Conservation (phyloP, 1,140 invertebrate genomes). For the Cotesia vestalis region DNA sequence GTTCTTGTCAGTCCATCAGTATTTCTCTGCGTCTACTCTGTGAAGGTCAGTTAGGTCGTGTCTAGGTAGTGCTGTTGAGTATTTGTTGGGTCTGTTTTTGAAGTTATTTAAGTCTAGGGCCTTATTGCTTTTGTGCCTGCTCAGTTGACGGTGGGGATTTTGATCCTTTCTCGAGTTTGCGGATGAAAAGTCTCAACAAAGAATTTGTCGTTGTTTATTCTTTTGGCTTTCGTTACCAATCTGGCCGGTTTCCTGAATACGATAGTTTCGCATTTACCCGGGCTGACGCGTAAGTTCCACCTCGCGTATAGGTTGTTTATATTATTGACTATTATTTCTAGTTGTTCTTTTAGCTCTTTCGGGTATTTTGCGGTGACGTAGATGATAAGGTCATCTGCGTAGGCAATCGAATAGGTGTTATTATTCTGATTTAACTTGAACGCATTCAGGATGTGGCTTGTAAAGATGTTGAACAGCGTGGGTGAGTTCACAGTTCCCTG, state of each 20-base stretch:
- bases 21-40: no score
- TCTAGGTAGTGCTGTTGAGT: no score
- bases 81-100: no score
- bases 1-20: no score
- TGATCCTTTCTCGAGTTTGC: neutral
- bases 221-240: neutral
- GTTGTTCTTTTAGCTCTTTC: constrained; percentile 2
- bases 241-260: constrained; percentile 21
- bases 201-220: constrained; percentile 24
- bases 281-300: constrained; percentile 36
- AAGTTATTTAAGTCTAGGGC: no score
- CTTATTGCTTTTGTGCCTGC: neutral
- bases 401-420: constrained; percentile 18
- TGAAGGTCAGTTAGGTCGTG: no score
- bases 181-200: constrained; percentile 10
- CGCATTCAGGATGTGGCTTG: constrained; percentile 18
- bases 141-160: neutral
- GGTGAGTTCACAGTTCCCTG: constrained; percentile 37
- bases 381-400: constrained; percentile 33
- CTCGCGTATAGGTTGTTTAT: constrained; percentile 24
- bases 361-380: constrained; percentile 6
- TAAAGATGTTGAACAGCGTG: constrained; percentile 37
- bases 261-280: constrained; percentile 39
- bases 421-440: constrained; percentile 19
- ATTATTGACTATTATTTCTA: constrained; percentile 32